Percentiles rank a stretch among this genome's conserved stretches.
Evolutionary conservation across 2,797 vertebrate species (phyloP).

Genomic region (Carcharodon carcharias): DNA sequence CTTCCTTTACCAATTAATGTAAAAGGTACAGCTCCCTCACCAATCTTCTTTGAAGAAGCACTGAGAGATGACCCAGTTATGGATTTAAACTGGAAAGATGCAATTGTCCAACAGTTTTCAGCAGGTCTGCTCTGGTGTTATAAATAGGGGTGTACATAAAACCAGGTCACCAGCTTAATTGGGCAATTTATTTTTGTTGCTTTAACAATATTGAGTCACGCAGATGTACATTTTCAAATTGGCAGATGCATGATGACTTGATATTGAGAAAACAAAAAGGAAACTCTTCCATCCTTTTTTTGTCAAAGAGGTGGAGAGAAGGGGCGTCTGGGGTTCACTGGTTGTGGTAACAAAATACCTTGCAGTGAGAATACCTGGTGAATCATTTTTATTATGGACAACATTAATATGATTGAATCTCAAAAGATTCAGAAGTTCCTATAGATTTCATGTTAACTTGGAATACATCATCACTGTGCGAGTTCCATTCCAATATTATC

Average conservation of each 20-base stretch:
- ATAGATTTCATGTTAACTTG: neutral
- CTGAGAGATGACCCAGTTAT: conserved; percentile 29
- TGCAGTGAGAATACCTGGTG: neutral
- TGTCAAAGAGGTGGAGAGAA: neutral
- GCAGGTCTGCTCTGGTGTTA: neutral
- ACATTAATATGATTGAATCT: neutral
- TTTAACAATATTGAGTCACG: neutral
- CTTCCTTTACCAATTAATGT: conserved; percentile 36
- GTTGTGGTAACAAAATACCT: neutral
- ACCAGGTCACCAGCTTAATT: conserved; percentile 22
- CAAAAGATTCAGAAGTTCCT: neutral
- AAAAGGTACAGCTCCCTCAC: conserved; percentile 9
- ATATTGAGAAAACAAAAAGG: neutral
- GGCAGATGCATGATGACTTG: neutral
- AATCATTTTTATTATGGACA: neutral
- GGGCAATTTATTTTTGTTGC: neutral
- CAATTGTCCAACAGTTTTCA: conserved; percentile 14
- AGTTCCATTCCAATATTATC: neutral
- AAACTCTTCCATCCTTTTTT: neutral
- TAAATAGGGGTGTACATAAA: neutral
- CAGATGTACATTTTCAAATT: neutral
- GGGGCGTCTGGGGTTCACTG: neutral
- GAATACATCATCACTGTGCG: neutral
- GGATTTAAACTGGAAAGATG: neutral
- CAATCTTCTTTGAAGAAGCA: conserved; percentile 34